Evolutionary conservation across 2,888 invertebrate species (phyloP).

Genomic region (Rhorus exstirpatorius): DNA sequence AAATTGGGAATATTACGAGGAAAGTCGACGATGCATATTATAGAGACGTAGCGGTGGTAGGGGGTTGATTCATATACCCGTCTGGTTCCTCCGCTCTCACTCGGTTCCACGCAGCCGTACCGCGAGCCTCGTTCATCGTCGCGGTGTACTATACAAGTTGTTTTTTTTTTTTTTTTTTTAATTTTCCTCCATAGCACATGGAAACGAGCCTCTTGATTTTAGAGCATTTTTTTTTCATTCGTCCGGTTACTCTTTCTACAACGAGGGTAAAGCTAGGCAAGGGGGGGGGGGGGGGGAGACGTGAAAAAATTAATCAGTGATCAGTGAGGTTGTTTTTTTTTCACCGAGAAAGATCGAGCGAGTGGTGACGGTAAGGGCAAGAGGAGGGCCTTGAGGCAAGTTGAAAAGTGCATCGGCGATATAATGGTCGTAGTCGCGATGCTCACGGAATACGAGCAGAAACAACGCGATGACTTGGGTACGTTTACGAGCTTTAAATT

Average conservation of each 20-base stretch:
- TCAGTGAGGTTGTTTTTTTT: slow-evolving; percentile 8
- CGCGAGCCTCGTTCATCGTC: slow-evolving; percentile 74
- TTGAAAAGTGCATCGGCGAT: slow-evolving; percentile 40
- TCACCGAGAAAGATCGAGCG: not conserved
- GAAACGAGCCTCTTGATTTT: not conserved
- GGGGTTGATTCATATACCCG: slow-evolving; percentile 80
- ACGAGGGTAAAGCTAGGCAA: too few species aligned
- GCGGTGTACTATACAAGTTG: slow-evolving; percentile 10
- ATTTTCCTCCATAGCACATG: not conserved
- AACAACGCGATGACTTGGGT: slow-evolving; percentile 80
- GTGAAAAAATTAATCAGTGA: not conserved
- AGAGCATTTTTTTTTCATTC: not conserved
- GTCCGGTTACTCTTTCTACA: too few species aligned
- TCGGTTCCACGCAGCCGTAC: slow-evolving; percentile 80
- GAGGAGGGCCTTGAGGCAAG: slow-evolving; percentile 3
- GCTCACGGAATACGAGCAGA: slow-evolving; percentile 81
- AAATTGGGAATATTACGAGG: not conserved
- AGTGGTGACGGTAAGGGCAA: not conserved
- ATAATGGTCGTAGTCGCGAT: slow-evolving; percentile 83
- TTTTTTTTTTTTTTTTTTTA: slow-evolving; percentile 22
- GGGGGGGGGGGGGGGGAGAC: not conserved
- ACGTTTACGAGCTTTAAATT: slow-evolving; percentile 61
- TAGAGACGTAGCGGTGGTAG: slow-evolving; percentile 64
- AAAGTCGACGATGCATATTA: slow-evolving; percentile 62
- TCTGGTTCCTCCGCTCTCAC: slow-evolving; percentile 74